These are phyloP conservation scores for Chiropotes sagulatus DNA, from an alignment of 2,797 vertebrate species.

Conservation along the genomic window DNA sequence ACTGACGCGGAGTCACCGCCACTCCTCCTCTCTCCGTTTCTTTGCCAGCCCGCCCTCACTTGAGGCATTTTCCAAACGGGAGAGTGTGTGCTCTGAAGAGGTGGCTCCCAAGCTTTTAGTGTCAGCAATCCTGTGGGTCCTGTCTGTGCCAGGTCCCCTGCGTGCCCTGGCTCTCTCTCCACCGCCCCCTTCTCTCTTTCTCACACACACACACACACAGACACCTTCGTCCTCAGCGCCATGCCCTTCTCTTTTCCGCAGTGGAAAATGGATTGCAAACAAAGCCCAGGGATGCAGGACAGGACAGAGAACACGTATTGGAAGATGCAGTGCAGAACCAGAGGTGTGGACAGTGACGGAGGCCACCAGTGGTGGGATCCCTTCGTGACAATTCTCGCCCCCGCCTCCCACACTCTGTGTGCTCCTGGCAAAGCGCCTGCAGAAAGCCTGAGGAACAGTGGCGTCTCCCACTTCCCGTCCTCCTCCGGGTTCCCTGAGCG, in stretches of 20 bases:
- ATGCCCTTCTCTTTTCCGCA: background rate
- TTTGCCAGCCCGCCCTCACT: background rate
- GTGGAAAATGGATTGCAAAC: background rate
- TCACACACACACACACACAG: background rate
- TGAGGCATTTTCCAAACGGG: background rate
- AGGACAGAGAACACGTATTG: background rate
- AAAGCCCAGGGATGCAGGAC: background rate
- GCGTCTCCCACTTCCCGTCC: background rate
- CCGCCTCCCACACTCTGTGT: no score
- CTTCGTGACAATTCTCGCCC: no score
- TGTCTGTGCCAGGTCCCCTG: background rate
- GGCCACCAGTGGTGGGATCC: background rate
- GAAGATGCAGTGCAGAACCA: background rate
- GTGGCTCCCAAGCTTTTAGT: background rate
- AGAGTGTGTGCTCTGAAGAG: background rate
- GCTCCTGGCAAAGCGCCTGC: rapidly evolving
- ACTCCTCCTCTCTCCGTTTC: no score
- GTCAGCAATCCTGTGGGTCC: background rate
- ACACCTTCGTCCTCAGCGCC: background rate
- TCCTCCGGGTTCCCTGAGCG: background rate
- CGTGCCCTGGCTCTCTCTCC: background rate
- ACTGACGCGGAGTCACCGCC: background rate
- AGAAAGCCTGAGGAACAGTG: background rate
- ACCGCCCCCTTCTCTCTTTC: no score
- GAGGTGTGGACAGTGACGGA: background rate